These are phyloP conservation scores for Gnathonemus longibarbis DNA, from an alignment of 2,113 vertebrate genomes.

Conservation along the genomic window DNA sequence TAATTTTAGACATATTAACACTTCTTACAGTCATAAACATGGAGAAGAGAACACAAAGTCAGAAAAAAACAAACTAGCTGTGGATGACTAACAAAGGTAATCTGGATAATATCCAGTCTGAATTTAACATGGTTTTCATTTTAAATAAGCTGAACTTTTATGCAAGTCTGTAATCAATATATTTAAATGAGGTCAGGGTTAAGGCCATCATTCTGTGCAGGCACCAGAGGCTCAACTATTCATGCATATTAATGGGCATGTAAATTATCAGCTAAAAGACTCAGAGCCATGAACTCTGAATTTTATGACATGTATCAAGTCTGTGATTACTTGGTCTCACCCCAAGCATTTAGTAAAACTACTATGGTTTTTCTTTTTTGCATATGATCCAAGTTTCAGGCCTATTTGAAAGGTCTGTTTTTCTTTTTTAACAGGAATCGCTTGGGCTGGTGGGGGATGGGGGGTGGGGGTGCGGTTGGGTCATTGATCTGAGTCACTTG, in stretches of 20 bases:
- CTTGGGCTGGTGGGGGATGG: not conserved
- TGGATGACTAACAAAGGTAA: not conserved
- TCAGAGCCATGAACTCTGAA: not conserved
- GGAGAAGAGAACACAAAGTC: not conserved
- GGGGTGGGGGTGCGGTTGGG: not conserved
- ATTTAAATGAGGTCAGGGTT: not conserved
- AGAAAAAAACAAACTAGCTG: not conserved
- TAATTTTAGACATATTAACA: not conserved
- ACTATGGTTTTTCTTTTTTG: not conserved
- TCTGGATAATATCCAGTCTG: not conserved
- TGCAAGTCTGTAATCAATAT: constrained; percentile 1
- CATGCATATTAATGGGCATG: not conserved
- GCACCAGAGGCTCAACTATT: not conserved
- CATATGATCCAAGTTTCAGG: not conserved
- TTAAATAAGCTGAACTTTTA: not conserved
- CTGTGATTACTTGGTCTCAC: not conserved
- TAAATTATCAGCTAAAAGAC: not conserved
- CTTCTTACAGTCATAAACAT: not conserved
- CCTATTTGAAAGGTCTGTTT: not conserved
- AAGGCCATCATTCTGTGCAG: not conserved
- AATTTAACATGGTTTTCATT: not conserved
- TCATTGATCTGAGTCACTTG: not conserved
- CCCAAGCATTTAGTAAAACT: not conserved
- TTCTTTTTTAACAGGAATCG: not conserved
- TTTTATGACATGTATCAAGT: not conserved